These are phyloP conservation scores for Morpho deidamia DNA, from an alignment of 2,888 invertebrate genomes.

Conservation along the genomic window DNA sequence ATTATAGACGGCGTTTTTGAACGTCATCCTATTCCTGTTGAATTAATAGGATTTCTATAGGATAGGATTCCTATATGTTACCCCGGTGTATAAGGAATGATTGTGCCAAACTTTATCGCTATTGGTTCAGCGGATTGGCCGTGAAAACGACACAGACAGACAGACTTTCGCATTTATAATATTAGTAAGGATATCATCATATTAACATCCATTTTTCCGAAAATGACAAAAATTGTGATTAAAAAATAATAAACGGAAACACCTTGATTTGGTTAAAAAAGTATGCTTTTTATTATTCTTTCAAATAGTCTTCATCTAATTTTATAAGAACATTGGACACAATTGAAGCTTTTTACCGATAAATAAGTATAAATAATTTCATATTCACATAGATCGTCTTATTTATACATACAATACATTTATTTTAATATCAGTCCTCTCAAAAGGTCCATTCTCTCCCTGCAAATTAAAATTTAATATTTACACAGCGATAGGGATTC, in stretches of 20 bases:
- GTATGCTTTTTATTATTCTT: slow-evolving; percentile 78
- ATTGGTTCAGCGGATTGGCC: too few species aligned
- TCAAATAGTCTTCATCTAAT: slow-evolving; percentile 79
- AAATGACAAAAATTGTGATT: too few species aligned
- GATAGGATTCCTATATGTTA: too few species aligned
- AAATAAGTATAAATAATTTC: slow-evolving; percentile 79
- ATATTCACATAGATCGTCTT: slow-evolving; percentile 78
- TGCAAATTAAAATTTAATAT: slow-evolving; percentile 77
- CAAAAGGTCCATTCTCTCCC: slow-evolving; percentile 79
- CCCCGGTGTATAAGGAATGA: too few species aligned
- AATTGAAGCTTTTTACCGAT: slow-evolving; percentile 78
- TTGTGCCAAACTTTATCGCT: too few species aligned
- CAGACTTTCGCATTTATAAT: too few species aligned
- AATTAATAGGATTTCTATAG: too few species aligned
- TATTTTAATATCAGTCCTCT: slow-evolving; percentile 79
- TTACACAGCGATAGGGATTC: slow-evolving; percentile 78
- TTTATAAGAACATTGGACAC: slow-evolving; percentile 79
- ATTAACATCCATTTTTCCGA: too few species aligned
- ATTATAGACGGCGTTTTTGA: too few species aligned
- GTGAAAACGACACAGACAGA: too few species aligned
- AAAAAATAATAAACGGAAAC: slow-evolving; percentile 18
- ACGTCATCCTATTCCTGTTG: too few species aligned
- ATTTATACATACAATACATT: slow-evolving; percentile 78
- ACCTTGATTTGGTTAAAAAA: slow-evolving; percentile 74
- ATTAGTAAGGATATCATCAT: too few species aligned